phyloP scores from a whole-genome alignment of 2,888 invertebrate genomes.

The Odontothrips loti region DNA sequence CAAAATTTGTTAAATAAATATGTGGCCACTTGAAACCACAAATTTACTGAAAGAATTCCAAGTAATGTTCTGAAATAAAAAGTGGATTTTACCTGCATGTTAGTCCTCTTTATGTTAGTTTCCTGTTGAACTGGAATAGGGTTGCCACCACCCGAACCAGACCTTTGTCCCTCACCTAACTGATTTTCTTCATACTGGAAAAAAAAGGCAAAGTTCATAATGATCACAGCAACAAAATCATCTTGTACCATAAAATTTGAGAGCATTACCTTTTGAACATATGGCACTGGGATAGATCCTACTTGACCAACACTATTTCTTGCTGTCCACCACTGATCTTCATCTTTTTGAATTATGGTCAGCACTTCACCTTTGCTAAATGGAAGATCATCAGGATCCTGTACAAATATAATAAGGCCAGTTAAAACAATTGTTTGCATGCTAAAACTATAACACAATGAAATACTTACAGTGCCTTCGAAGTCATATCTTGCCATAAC shows the following conservation, averaged over 20 bases:
- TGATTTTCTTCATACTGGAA: constrained; percentile 48
- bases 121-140: constrained; percentile 35
- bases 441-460: constrained; percentile 33
- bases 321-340: constrained; percentile 99
- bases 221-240: constrained; percentile 7
- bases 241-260: not conserved
- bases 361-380: constrained; percentile 89
- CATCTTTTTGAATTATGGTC: constrained; percentile 88
- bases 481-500: constrained; percentile 94
- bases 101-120: constrained; percentile 46
- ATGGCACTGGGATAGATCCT: constrained; percentile 95
- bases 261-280: constrained; percentile 69
- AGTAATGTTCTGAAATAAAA: not conserved
- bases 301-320: constrained; percentile 78
- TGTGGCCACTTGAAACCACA: too few species aligned
- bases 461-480: constrained; percentile 72
- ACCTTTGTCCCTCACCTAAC: constrained; percentile 45
- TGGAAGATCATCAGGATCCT: constrained; percentile 93
- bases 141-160: constrained; percentile 45
- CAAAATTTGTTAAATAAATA: too few species aligned
- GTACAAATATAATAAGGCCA: constrained; percentile 40
- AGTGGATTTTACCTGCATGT: constrained; percentile 46
- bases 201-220: not conserved
- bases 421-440: constrained; percentile 25
- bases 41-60: not conserved